Base-by-base conservation (phyloP, 2,113 vertebrate genomes). In the Pelecanoides urinatrix region DNA sequence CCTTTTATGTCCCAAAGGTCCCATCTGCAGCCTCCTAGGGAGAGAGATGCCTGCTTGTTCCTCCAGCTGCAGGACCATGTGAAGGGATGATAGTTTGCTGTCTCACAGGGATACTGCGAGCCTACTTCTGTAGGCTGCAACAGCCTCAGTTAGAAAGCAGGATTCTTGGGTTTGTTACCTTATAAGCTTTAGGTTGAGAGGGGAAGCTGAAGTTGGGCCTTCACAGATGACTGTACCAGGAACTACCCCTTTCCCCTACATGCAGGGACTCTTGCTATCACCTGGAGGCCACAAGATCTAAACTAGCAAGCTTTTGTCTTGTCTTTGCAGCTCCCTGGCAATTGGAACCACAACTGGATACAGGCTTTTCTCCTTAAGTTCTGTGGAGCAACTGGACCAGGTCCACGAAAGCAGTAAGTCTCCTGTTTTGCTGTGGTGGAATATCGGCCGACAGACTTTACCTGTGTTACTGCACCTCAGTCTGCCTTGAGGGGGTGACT, bases 361-460 rank as follows among this genome's bases (percentile, higher is more conserved):
- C 97, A 98, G 98, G 95, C 98, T 99, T 85, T 99, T 99, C 96
- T 99, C 99, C 94, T 95, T 99, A 96, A 99, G 99, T 95, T 98
- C 98, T 36, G 99, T 99, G 98, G 99, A 99, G 25, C 98, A 98
- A 29, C 98, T 99, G 98, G 99, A 99, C 97, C 99, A 99, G 91
- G 98, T 99, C 97, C 98, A 99, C 9, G 98, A 99, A 97, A 99
- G 99, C 97, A 98, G 99, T 99, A 95, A 99, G 99, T 98, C 36
- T 76, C 58, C 53, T 82, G 49, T 83, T 88, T 72, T 16, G 3
- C 55, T 58, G 30, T 6, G 11, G 50, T n/a, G 67, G 42, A 78
- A 27, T 38, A 66, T 14, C 30, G 38, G 44, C 55, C 10, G 14
- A 49, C 38, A 45, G 56, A 14, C 42, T 52, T 85, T 21, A 85